Conservation (phyloP, 2,113 vertebrate species). For the Ginglymostoma cirratum region DNA sequence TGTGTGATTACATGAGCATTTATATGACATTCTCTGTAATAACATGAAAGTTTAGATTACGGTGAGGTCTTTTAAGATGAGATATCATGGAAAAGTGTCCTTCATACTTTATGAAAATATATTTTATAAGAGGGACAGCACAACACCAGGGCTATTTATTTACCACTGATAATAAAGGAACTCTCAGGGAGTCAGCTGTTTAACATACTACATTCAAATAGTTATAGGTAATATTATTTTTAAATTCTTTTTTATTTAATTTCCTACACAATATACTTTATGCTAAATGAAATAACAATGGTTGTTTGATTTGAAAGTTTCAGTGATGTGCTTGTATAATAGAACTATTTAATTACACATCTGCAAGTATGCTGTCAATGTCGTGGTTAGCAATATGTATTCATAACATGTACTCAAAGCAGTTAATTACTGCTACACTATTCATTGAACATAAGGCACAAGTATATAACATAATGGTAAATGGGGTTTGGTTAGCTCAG, state of each 20-base stretch:
- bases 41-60: background rate
- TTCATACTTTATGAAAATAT: constrained; percentile 13
- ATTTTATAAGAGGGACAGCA: background rate
- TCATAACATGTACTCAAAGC: background rate
- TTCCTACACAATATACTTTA: background rate
- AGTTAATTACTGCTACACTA: background rate
- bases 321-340: background rate
- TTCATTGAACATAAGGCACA: background rate
- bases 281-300: background rate
- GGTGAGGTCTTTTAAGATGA: background rate
- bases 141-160: background rate
- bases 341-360: background rate
- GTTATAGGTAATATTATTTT: background rate
- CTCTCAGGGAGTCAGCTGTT: background rate
- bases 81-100: background rate
- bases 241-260: background rate
- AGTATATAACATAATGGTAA: background rate
- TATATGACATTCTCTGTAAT: background rate
- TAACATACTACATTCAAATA: background rate
- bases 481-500: background rate
- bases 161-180: background rate
- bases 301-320: background rate
- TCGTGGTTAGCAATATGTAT: background rate
- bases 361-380: background rate
- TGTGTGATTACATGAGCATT: background rate